These are phyloP conservation scores for Melitaea athalia DNA, from an alignment of 2,888 invertebrate species.

Conservation along the genomic window DNA sequence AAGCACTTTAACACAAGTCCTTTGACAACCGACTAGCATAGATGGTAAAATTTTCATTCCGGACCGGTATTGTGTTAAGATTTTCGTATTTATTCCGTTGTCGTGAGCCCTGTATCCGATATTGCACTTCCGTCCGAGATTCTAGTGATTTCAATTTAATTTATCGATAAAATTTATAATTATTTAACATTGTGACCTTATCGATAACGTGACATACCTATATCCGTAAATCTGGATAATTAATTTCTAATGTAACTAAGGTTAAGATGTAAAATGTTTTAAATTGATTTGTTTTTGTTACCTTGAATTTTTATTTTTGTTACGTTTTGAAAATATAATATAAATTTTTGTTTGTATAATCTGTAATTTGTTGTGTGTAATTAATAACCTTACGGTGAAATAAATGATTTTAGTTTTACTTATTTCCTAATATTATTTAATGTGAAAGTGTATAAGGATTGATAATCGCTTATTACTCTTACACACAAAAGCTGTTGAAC, in stretches of 20 bases:
- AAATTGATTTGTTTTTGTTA: not conserved
- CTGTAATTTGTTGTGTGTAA: too few species aligned
- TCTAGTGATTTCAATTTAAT: constrained; percentile 19
- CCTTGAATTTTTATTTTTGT: not conserved
- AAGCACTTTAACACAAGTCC: constrained; percentile 6
- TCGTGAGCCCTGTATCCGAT: constrained; percentile 65
- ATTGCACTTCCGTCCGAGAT: constrained; percentile 59
- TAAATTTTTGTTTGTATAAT: too few species aligned
- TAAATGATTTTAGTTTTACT: too few species aligned
- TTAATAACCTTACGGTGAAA: too few species aligned
- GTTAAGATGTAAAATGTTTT: too few species aligned
- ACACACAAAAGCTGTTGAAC: too few species aligned
- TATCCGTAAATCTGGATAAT: not conserved
- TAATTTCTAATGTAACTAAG: too few species aligned
- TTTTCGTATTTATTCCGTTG: constrained; percentile 65
- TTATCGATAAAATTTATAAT: constrained; percentile 20
- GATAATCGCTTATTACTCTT: too few species aligned
- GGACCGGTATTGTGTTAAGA: constrained; percentile 34
- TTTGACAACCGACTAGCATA: constrained; percentile 11
- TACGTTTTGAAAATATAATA: too few species aligned
- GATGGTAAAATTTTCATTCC: constrained; percentile 24
- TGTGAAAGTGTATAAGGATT: too few species aligned
- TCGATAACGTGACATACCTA: not conserved
- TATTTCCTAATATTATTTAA: too few species aligned
- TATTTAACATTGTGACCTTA: not conserved